Evolutionary conservation across 2,797 vertebrate species (phyloP).

Genomic region (Odontamblyopus rebecca): DNA sequence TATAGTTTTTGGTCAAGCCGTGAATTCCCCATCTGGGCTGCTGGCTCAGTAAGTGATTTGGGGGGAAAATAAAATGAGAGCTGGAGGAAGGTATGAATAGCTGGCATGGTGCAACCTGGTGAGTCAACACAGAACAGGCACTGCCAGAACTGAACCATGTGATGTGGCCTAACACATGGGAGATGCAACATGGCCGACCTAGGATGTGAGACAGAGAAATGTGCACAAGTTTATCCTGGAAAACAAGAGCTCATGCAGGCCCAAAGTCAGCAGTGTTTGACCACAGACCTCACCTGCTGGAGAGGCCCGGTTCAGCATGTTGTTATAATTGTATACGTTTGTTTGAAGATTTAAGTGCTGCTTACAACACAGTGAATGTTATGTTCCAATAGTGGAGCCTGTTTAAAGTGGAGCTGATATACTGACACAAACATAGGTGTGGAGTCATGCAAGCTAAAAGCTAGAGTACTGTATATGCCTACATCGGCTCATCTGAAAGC

Average conservation of each 20-base stretch:
- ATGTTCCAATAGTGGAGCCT: background rate
- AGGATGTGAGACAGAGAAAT: constrained; percentile 12
- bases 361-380: constrained; percentile 21
- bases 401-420: background rate
- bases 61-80: constrained; percentile 49
- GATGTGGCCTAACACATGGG: constrained; percentile 21
- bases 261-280: constrained; percentile 65
- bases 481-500: background rate
- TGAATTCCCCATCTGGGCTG: constrained; percentile 33
- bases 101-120: constrained; percentile 52
- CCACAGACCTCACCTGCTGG: constrained; percentile 57
- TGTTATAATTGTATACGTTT: constrained; percentile 34
- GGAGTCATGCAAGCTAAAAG: background rate
- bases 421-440: constrained; percentile 4
- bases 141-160: constrained; percentile 51
- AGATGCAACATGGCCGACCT: constrained; percentile 5
- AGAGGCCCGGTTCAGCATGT: constrained; percentile 1
- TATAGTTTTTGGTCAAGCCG: constrained; percentile 19
- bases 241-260: constrained; percentile 39
- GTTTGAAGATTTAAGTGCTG: constrained; percentile 20
- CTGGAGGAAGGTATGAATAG: constrained; percentile 63
- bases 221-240: constrained; percentile 27
- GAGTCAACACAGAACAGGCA: constrained; percentile 55
- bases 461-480: background rate
- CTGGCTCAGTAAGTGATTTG: constrained; percentile 38